Base-by-base conservation (phyloP, 1,140 invertebrate genomes). In the Ridgeia piscesae region DNA sequence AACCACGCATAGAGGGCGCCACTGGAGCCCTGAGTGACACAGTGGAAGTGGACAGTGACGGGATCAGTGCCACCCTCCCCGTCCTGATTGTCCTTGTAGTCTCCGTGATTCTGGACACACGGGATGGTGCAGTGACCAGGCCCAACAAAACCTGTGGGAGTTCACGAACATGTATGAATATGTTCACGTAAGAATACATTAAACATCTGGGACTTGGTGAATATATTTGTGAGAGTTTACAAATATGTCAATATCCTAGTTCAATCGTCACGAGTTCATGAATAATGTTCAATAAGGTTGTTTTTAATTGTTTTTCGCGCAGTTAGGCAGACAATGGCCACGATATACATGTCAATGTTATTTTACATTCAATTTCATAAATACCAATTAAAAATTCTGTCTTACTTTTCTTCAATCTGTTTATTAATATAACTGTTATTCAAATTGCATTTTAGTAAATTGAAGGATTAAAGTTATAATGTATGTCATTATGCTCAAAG, bases 121-220 rank as follows among this genome's bases (percentile, higher is more conserved):
- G 93, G 93, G 17, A 95, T 94, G 89, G 92, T 93, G 92, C 94
- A 95, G 77, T 94, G 92, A 48, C 94, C 93, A n/a, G 94, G 94
- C 8, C 94, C 94, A 93, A 95, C 94, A 93, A 93, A 94, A 91
- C 94, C 94, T 95, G 91, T n/a, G 35, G 14, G 33, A 77, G 58
- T 77, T 77, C 58, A 77, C 27, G 58, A 77, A 77, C 27, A 77
- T 77, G 58, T 77, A 77, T 77, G 58, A 77, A 77, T 21, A 77
- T 77, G 58, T 77, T 77, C 58, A 17, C 27, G 17, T 31, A 0
- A 77, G 17, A 77, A 21, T 77, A 21, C 58, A 77, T 77, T 6
- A 77, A 77, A n/a, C n/a, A n/a, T n/a, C n/a, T n/a, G n/a, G n/a
- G n/a, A n/a, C n/a, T n/a, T n/a, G n/a, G n/a, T n/a, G n/a, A 21